phyloP scores from a whole-genome alignment of 2,888 invertebrate species.

The Caenorhabditis sp. region DNA sequence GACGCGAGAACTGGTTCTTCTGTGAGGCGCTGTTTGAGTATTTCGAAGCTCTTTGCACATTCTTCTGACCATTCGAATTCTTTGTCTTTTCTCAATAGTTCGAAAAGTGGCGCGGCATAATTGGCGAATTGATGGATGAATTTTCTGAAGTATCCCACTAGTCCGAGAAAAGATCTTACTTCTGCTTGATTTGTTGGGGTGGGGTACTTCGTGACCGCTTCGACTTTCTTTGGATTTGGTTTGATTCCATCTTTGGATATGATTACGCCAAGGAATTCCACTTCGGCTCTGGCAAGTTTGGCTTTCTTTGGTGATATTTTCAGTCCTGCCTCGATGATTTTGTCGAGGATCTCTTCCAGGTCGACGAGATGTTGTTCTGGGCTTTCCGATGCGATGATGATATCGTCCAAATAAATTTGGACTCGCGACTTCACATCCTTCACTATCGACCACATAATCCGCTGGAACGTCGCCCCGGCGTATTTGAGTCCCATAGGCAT shows the following conservation, averaged over 20 bases:
- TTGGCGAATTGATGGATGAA: constrained; percentile 27
- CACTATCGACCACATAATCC: constrained; percentile 13
- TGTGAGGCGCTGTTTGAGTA: constrained; percentile 8
- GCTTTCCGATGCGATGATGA: constrained; percentile 10
- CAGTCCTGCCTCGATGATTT: constrained; percentile 30
- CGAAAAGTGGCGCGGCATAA: constrained; percentile 15
- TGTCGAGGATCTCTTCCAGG: constrained; percentile 23
- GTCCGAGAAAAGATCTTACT: constrained; percentile 31
- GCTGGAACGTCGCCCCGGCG: constrained; percentile 25
- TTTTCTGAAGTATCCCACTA: constrained; percentile 17
- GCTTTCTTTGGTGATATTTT: constrained; percentile 40
- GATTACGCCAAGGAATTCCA: constrained; percentile 39
- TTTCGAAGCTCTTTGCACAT: constrained; percentile 11
- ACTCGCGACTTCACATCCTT: not conserved
- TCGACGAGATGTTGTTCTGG: constrained; percentile 26
- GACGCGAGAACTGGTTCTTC: constrained; percentile 18
- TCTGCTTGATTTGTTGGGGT: constrained; percentile 17
- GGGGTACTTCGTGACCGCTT: constrained; percentile 24
- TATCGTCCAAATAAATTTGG: constrained; percentile 38
- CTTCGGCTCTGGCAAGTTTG: constrained; percentile 16
- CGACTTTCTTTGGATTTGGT: constrained; percentile 33
- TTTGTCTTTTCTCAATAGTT: constrained; percentile 19
- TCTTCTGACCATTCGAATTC: constrained; percentile 24
- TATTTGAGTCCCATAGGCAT: constrained; percentile 36
- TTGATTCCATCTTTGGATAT: constrained; percentile 31